A percentile compares a stretch with the other conserved stretches of the same genome.
phyloP scores from a whole-genome alignment of 2,113 vertebrate species.

The Chamaetylas fuelleborni region DNA sequence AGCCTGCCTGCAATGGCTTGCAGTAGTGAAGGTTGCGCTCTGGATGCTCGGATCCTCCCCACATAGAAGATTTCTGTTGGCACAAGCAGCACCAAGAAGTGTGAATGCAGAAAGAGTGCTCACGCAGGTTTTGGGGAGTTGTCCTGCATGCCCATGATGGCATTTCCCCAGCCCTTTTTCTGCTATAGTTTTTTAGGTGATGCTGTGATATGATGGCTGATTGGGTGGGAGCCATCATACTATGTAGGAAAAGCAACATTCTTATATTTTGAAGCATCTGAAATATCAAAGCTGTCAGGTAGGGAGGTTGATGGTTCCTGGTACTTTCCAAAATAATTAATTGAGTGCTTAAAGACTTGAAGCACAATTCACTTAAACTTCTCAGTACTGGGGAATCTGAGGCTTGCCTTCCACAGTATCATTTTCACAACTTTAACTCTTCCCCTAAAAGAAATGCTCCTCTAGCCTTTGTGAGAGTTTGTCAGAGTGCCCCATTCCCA shows the following conservation, averaged over 20 bases:
- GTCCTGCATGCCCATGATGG: fast-evolving
- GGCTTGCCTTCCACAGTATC: not conserved
- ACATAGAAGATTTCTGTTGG: not conserved
- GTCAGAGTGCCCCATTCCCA: not conserved
- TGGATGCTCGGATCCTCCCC: not conserved
- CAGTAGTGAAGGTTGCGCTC: not conserved
- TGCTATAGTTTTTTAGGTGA: not conserved
- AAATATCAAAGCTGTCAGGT: not conserved
- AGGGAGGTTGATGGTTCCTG: not conserved
- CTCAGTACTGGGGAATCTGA: not conserved
- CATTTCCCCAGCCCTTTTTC: not conserved
- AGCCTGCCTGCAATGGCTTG: not conserved
- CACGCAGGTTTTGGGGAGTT: not conserved
- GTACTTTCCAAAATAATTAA: not conserved
- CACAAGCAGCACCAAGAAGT: not conserved
- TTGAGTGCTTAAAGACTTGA: not conserved
- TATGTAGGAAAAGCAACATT: not conserved
- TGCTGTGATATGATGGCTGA: not conserved
- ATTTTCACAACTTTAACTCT: not conserved
- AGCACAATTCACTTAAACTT: not conserved
- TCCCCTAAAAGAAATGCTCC: not conserved
- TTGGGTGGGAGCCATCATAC: not conserved
- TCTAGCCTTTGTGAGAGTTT: not conserved
- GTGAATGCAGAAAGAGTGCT: fast-evolving
- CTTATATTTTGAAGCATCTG: not conserved